A percentile compares a stretch with the other conserved stretches of the same genome.
These are phyloP conservation scores for Pangasianodon gigas DNA, from an alignment of 2,113 vertebrate genomes.

Conservation along the genomic window DNA sequence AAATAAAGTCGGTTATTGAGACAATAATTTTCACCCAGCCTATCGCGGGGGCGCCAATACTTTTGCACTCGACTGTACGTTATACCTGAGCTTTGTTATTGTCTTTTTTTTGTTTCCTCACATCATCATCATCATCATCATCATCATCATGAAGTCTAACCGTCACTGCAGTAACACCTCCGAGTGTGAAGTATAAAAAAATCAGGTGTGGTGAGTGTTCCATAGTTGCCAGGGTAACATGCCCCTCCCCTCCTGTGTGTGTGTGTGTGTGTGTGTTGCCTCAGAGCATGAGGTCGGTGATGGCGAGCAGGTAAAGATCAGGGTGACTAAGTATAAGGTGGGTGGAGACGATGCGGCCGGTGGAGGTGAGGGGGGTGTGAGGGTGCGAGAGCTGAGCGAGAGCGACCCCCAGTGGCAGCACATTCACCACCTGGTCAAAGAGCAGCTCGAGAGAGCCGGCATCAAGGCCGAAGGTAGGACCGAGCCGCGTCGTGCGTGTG, in stretches of 20 bases:
- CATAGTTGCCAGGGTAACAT: slow-evolving; percentile 40
- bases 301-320: slow-evolving; percentile 86
- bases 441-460: slow-evolving; percentile 93
- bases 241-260: slow-evolving; percentile 58
- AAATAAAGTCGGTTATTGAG: not conserved
- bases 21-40: not conserved
- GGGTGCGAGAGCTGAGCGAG: slow-evolving; percentile 84
- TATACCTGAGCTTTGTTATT: not conserved
- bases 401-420: slow-evolving; percentile 88
- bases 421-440: slow-evolving; percentile 92
- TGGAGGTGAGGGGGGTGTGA: slow-evolving; percentile 76
- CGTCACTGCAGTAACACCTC: not conserved
- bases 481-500: slow-evolving; percentile 40
- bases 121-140: not conserved
- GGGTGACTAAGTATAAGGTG: slow-evolving; percentile 86
- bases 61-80: not conserved
- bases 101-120: not conserved
- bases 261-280: slow-evolving; percentile 65
- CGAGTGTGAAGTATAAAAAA: not conserved
- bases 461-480: slow-evolving; percentile 90
- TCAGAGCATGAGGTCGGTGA: slow-evolving; percentile 81
- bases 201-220: slow-evolving; percentile 1
- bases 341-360: slow-evolving; percentile 62
- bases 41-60: not conserved
- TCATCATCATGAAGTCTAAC: not conserved